phyloP scores from a whole-genome alignment of 1,140 invertebrate genomes.

The Hylaeus anthracinus region DNA sequence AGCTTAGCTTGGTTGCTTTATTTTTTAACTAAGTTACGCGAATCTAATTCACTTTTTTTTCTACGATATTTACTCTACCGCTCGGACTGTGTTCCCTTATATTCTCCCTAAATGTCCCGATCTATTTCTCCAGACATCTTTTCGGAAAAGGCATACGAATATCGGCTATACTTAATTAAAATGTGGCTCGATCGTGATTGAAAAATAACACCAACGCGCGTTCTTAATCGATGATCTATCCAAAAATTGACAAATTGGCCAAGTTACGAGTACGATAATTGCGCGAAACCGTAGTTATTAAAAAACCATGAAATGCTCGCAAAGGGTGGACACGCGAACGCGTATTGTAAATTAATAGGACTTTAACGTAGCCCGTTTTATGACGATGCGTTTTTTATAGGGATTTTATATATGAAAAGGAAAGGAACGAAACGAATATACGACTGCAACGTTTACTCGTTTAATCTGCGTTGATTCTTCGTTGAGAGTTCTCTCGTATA shows the following conservation, averaged over 20 bases:
- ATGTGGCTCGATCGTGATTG: not conserved
- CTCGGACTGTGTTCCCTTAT: too few relatives aligned
- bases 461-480: conserved; percentile 24
- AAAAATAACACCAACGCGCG: not conserved
- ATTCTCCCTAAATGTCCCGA: too few relatives aligned
- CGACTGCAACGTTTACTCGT: conserved; percentile 18
- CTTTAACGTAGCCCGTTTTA: conserved; percentile 42
- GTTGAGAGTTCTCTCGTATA: conserved; percentile 12
- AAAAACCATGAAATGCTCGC: conserved; percentile 25
- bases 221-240: not conserved
- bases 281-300: conserved; percentile 24
- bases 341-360: conserved; percentile 34
- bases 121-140: not conserved
- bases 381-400: conserved; percentile 24
- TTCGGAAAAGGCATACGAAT: not conserved
- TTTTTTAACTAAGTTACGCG: too few relatives aligned
- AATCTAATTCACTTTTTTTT: too few relatives aligned
- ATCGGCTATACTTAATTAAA: not conserved
- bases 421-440: not conserved
- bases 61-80: too few relatives aligned
- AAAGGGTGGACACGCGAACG: conserved; percentile 27
- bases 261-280: conserved; percentile 35
- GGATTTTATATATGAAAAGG: conserved; percentile 23
- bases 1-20: too few relatives aligned
- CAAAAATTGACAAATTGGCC: not conserved